phyloP scores from a whole-genome alignment of 1,140 invertebrate genomes.

The Lepidotrigona ventralis region DNA sequence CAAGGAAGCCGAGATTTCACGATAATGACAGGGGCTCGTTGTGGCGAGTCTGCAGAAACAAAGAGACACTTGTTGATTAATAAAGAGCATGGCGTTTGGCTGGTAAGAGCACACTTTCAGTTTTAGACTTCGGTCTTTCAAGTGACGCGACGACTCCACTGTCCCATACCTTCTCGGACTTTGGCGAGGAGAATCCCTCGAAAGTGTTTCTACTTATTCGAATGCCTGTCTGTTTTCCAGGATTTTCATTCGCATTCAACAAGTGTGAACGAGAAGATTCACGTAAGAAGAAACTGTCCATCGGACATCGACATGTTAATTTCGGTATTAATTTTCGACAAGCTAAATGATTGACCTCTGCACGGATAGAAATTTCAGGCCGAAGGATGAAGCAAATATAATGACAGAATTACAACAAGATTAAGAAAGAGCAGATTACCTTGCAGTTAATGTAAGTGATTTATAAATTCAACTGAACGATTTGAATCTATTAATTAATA shows the following conservation, averaged over 20 bases:
- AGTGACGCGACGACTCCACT: not conserved
- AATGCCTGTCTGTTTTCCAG: not conserved
- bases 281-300: not conserved
- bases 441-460: no score
- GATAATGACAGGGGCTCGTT: slow-evolving; percentile 1
- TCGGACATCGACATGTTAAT: no score
- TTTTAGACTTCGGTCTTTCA: not conserved
- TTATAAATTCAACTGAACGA: no score
- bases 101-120: not conserved
- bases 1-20: not conserved
- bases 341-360: no score
- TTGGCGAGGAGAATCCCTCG: not conserved
- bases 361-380: no score
- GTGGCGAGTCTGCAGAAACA: not conserved
- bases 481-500: no score
- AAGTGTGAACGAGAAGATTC: not conserved
- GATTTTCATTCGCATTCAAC: not conserved
- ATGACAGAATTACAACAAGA: no score
- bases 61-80: slow-evolving; percentile 26
- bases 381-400: no score
- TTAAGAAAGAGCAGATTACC: no score
- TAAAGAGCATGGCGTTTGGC: not conserved
- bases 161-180: not conserved
- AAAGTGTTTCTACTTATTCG: not conserved
- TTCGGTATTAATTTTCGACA: no score